Evolutionary conservation across 1,140 invertebrate species (phyloP).

Genomic region (Pseudomyrmex sp.): DNA sequence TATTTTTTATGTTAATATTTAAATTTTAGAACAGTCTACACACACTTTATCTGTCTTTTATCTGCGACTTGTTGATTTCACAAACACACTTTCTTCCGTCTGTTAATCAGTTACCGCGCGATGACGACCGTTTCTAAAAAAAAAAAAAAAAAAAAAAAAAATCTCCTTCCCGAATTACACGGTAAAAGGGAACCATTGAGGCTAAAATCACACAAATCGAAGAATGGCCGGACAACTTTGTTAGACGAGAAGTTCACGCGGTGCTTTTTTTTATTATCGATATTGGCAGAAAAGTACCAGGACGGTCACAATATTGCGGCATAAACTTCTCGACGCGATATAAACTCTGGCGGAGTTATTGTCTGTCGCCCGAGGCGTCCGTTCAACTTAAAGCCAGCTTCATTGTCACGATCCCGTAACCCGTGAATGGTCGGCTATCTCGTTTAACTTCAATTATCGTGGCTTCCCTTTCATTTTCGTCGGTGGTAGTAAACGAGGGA

Average conservation of each 20-base stretch:
- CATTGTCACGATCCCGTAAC: constrained; percentile 77
- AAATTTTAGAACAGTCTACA: too few species aligned
- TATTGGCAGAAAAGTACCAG: constrained; percentile 62
- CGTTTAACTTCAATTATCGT: constrained; percentile 81
- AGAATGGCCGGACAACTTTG: constrained; percentile 47
- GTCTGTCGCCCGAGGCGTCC: constrained; percentile 75
- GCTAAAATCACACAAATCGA: constrained; percentile 35
- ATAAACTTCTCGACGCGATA: constrained; percentile 69
- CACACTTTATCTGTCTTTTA: too few species aligned
- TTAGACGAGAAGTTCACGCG: constrained; percentile 20
- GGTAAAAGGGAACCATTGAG: background rate
- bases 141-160: too few species aligned
- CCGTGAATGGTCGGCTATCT: constrained; percentile 79
- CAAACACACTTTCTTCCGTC: too few species aligned
- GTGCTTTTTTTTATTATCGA: constrained; percentile 18
- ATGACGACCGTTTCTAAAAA: background rate
- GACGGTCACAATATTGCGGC: constrained; percentile 58
- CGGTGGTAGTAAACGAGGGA: constrained; percentile 33
- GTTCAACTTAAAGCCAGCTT: constrained; percentile 73
- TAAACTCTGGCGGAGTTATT: constrained; percentile 78
- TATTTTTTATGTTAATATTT: too few species aligned
- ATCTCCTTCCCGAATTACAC: background rate
- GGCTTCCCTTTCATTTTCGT: constrained; percentile 70
- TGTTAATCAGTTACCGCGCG: background rate
- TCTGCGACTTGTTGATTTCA: too few species aligned